Evolutionary conservation across 2,113 vertebrate genomes (phyloP).

Genomic region (Phaethon lepturus): DNA sequence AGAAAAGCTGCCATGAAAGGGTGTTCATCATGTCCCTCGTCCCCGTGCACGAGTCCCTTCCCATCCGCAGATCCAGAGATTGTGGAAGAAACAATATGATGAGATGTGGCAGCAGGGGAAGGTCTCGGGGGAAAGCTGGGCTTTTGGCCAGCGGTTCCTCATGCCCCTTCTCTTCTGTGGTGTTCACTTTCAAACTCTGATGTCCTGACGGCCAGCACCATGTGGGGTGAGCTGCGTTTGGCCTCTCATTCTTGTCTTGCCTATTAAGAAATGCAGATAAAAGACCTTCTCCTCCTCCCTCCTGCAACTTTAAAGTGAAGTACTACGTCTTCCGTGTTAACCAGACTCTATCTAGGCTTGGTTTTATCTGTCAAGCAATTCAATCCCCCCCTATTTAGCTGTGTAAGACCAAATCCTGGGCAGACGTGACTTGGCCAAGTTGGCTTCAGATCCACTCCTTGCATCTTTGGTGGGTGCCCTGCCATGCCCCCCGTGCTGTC

Average conservation of each 20-base stretch:
- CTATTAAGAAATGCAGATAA: background rate
- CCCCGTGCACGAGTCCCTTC: background rate
- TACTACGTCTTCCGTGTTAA: background rate
- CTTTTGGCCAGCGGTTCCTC: accelerated
- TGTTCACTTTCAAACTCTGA: background rate
- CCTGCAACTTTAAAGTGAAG: background rate
- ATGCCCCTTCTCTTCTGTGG: background rate
- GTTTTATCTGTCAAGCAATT: too few species aligned
- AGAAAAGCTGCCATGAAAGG: background rate
- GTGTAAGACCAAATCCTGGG: background rate
- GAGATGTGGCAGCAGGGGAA: background rate
- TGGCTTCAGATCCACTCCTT: background rate
- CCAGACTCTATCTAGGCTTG: background rate
- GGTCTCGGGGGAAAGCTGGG: background rate
- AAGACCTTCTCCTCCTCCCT: background rate
- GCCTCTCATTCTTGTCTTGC: background rate
- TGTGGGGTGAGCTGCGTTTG: background rate
- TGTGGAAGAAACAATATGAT: accelerated
- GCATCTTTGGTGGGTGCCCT: background rate
- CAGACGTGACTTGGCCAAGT: background rate
- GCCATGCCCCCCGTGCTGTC: background rate
- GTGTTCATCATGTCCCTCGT: background rate
- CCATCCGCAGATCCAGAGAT: background rate
- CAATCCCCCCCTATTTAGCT: background rate
- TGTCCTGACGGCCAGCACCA: background rate